Base-by-base conservation (phyloP, 2,888 invertebrate species). In the Hetaerina titia region DNA sequence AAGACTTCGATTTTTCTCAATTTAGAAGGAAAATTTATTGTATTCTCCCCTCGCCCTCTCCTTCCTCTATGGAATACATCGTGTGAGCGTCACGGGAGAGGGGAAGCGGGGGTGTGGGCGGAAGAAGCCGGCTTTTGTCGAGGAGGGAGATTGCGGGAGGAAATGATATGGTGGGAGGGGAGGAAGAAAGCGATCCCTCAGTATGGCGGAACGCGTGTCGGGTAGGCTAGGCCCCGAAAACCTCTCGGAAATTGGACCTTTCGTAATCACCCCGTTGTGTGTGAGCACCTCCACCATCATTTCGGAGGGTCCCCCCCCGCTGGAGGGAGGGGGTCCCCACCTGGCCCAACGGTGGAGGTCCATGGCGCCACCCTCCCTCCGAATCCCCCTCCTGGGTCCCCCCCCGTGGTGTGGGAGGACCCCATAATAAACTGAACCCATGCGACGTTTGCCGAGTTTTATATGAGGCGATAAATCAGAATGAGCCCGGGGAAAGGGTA, bases 381-480 rank as follows among this genome's bases (percentile, higher is more conserved):
- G 17, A 15, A 15, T 69, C 45, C 90, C 63, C 22, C 31, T 19
- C 57, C 90, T 69, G 92, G 69, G 69, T 90, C 90, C 64, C 63
- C 90, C 58, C 60, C 64, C 90, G 31, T 63, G 11, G 63, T 31
- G 19, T 63, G 64, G 64, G 63, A 45, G 56, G n/a, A 22, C 89
- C 69, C 69, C 69, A 69, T 92, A 92, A 92, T 92, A 92, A 92
- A 92, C 92, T 92, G 92, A 69, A 74, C 92, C 92, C 92, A 57
- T 69, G 92, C 92, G 92, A 92, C 92, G 69, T 92, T 92, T 74
- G 92, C 92, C 92, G 92, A 74, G 92, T 92, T 92, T 92, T 92
- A 92, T 92, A 92, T 92, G 92, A 69, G 56, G 74, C 92, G 92
- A 92, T 92, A 92, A 92, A 92, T 92, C 92, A 92, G 92, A 56